These are phyloP conservation scores for Sycophaga agraensis DNA, from an alignment of 1,140 invertebrate species.

Conservation along the genomic window DNA sequence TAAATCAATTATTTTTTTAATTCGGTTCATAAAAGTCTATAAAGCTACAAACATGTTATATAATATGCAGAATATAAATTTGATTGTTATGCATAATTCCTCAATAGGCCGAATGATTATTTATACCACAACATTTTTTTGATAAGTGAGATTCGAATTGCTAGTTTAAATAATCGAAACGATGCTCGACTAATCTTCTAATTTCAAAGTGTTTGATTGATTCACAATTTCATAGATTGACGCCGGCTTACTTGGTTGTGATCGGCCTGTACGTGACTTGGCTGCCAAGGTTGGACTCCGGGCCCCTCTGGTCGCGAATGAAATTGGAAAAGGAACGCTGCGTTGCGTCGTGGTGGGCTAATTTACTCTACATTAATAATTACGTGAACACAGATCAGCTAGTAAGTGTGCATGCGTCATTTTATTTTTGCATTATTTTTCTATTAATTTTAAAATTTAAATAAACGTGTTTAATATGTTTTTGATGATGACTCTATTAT, in stretches of 20 bases:
- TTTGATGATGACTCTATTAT: no score
- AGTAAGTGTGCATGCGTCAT: constrained; percentile 51
- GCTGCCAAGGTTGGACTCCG: constrained; percentile 64
- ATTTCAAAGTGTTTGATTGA: constrained; percentile 1
- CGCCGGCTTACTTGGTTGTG: constrained; percentile 69
- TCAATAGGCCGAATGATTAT: no score
- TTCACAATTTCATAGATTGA: constrained; percentile 59
- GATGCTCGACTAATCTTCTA: not conserved
- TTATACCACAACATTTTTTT: no score
- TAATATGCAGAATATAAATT: no score
- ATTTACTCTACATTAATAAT: constrained; percentile 84
- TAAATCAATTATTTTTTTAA: no score
- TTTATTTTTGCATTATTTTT: no score
- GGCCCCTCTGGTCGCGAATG: constrained; percentile 69
- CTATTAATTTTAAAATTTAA: not conserved
- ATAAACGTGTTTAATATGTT: not conserved
- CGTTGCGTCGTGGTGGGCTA: constrained; percentile 77
- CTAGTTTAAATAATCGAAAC: no score
- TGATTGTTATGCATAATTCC: no score
- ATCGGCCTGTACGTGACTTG: constrained; percentile 71
- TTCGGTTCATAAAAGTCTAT: no score
- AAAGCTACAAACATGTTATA: no score
- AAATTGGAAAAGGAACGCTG: constrained; percentile 67
- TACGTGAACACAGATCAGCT: constrained; percentile 69
- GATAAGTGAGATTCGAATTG: no score